phyloP scores from a whole-genome alignment of 2,113 vertebrate species.

The Semnornis frantzii region DNA sequence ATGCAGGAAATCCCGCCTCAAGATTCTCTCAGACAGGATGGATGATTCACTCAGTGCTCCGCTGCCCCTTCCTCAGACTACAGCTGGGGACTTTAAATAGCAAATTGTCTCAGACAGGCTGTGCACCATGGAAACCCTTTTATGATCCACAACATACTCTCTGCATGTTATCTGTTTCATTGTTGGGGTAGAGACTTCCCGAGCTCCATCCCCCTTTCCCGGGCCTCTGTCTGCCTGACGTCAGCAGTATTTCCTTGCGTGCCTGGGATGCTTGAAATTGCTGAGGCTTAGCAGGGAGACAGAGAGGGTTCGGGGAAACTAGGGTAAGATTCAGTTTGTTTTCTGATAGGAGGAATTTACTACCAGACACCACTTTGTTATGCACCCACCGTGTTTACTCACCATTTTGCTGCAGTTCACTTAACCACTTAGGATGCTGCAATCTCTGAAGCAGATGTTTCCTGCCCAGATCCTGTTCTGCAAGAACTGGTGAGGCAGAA shows the following conservation, averaged over 20 bases:
- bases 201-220: background rate
- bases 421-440: accelerated
- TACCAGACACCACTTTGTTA: background rate
- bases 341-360: background rate
- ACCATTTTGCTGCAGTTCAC: background rate
- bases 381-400: background rate
- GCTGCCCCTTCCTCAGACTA: conserved; percentile 36
- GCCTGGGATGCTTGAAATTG: conserved; percentile 50
- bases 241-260: conserved; percentile 50
- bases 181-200: conserved; percentile 18
- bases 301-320: background rate
- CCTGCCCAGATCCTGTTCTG: background rate
- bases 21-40: conserved; percentile 26
- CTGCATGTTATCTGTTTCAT: background rate
- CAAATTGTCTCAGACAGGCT: conserved; percentile 22
- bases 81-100: conserved; percentile 36
- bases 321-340: conserved; percentile 12
- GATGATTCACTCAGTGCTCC: conserved; percentile 2
- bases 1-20: background rate
- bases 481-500: background rate
- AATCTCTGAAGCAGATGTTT: conserved; percentile 26
- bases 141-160: background rate
- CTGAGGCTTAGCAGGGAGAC: conserved; percentile 3
- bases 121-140: conserved; percentile 26
- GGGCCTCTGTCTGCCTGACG: background rate